Evolutionary conservation across 2,888 invertebrate species (phyloP).

Genomic region (Mythimna impura): DNA sequence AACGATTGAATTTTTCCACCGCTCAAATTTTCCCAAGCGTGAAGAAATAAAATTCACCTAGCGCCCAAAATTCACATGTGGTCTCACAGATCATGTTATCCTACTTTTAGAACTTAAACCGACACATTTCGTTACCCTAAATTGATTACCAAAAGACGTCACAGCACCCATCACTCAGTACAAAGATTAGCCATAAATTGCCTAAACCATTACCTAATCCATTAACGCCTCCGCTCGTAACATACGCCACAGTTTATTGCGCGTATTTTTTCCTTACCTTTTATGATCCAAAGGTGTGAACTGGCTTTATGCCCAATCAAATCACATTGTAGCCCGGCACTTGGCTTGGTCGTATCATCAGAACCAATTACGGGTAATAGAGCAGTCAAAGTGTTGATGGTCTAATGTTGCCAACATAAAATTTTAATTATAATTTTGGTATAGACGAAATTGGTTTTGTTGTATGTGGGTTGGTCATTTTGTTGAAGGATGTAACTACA

Average conservation of each 20-base stretch:
- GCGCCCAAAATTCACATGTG: no score
- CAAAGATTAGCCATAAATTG: conserved; percentile 22
- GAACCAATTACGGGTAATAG: conserved; percentile 59
- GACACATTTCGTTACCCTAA: not conserved
- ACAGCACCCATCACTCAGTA: not conserved
- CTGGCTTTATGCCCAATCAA: conserved; percentile 74
- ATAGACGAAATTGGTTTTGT: not conserved
- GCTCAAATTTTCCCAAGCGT: no score
- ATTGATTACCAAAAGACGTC: not conserved
- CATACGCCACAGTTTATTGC: conserved; percentile 50
- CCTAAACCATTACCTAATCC: conserved; percentile 18
- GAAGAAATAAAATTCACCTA: no score
- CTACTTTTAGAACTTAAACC: not conserved
- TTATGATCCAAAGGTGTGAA: conserved; percentile 74
- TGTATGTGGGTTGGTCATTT: not conserved
- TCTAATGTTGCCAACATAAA: conserved; percentile 31
- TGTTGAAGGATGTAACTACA: not conserved
- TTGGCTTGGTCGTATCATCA: conserved; percentile 54
- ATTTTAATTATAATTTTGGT: conserved; percentile 43
- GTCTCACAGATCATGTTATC: not conserved
- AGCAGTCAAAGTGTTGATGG: conserved; percentile 24
- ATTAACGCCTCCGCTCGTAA: conserved; percentile 43
- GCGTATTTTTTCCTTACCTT: conserved; percentile 62
- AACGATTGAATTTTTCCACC: no score
- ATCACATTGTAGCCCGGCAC: conserved; percentile 68